Evolutionary conservation across 1,140 invertebrate species (phyloP), one percentile per base, ranked within the genome.

Genomic region (Aphaenogaster ashmeadi): DNA sequence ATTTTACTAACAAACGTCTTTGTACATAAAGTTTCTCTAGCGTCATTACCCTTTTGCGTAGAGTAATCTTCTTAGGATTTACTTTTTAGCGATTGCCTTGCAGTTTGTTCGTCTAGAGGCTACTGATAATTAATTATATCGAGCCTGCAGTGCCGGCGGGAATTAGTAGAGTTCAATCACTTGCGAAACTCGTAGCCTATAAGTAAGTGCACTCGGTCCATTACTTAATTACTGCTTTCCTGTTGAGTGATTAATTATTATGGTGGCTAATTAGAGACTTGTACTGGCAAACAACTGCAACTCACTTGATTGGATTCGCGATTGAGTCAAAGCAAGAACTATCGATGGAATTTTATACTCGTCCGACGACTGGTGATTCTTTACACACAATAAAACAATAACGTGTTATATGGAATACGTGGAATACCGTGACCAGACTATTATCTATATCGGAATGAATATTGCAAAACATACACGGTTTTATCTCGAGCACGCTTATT

Each of bases 121-220:
- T 36, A 75, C 18, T 74, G 33, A 75, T 75, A 84, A 84, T 84
- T 84, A 84, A 74, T 75, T 84, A 84, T 47, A 58, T 74, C 21
- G 8, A 69, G 38, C 18, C 33, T 44, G 60, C 60, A 67, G 15
- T 27, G 27, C 2, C 27, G 38, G 52, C 21, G 9, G 52, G 21
- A 74, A 62, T 84, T 38, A 84, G 54, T 56, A 38, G 4, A 74
- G 41, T 56, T 44, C 54, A 72, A 74, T 74, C 27, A 60, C 80
- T 84, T 27, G 69, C 41, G 41, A 74, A 47, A 75, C 27, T 74
- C 9, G 7, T 8, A 18, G 52, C 27, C 44, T 60, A 74, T 60
- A 74, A 83, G 41, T 71, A 81, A 81, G 6, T 47, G 80, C 54
- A 75, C 18, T 60, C 69, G 21, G 27, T 18, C 38, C n/a, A 74